Conservation (phyloP, 2,113 vertebrate genomes). For the Narcine bancroftii region DNA sequence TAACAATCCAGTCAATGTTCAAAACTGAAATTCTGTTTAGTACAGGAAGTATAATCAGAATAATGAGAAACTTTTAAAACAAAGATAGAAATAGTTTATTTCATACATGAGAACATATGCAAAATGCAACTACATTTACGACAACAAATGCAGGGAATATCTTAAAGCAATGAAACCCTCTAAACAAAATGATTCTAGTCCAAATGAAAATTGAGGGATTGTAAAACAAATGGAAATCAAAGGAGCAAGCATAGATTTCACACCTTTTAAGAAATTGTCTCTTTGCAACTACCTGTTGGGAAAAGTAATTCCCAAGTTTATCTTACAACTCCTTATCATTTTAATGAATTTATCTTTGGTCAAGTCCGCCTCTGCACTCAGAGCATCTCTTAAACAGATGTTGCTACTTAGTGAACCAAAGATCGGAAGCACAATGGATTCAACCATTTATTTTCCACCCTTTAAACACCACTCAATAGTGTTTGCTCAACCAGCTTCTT, state of each 20-base stretch:
- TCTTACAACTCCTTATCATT: background rate
- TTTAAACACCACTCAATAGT: background rate
- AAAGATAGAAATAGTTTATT: slow-evolving; percentile 30
- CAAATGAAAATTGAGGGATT: background rate
- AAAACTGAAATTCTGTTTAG: background rate
- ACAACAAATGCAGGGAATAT: background rate
- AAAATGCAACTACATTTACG: slow-evolving; percentile 18
- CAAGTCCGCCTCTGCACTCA: background rate
- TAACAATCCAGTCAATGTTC: background rate
- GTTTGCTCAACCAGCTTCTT: background rate
- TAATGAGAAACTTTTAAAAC: slow-evolving; percentile 16
- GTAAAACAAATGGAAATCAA: background rate
- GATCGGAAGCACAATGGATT: background rate
- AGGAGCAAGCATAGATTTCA: background rate
- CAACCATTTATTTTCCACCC: background rate
- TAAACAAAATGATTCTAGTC: background rate
- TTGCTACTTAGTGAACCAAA: background rate
- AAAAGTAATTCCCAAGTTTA: background rate
- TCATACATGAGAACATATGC: slow-evolving; percentile 26
- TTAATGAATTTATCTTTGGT: background rate
- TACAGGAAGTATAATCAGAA: background rate
- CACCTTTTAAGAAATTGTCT: background rate
- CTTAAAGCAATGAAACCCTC: slow-evolving; percentile 6
- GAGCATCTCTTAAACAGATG: background rate
- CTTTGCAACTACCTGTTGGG: background rate